These are phyloP conservation scores for Aulostomus chinensis DNA, from an alignment of 2,797 vertebrate genomes.

Conservation along the genomic window DNA sequence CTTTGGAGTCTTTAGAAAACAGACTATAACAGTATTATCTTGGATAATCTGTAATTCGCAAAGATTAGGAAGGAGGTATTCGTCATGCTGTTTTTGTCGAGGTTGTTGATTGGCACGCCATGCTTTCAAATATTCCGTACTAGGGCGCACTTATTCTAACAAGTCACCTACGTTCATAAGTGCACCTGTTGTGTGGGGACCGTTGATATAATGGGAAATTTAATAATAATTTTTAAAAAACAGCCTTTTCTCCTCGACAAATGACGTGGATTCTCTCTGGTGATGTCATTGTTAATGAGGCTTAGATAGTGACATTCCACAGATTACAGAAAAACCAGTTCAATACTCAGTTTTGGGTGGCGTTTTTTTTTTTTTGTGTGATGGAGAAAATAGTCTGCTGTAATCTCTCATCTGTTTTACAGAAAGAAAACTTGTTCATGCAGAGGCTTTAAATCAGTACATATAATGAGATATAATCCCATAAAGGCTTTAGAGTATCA, in stretches of 20 bases:
- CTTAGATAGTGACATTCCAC: slow-evolving; percentile 37
- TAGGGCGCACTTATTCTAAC: slow-evolving; percentile 27
- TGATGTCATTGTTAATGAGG: slow-evolving; percentile 48
- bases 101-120: slow-evolving; percentile 60
- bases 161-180: slow-evolving; percentile 38
- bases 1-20: slow-evolving; percentile 37
- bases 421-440: no score
- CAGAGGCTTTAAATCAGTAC: no score
- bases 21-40: slow-evolving; percentile 66
- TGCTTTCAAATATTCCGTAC: slow-evolving; percentile 48
- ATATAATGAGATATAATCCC: no score
- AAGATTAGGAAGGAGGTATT: slow-evolving; percentile 69
- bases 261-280: slow-evolving; percentile 45
- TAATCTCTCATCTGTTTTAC: no score
- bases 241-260: slow-evolving; percentile 58
- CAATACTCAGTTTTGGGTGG: slow-evolving; percentile 19
- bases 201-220: slow-evolving; percentile 39
- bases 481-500: no score
- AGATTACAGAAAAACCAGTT: slow-evolving; percentile 28
- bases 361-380: slow-evolving; percentile 2
- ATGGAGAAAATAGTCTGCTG: no score
- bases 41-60: slow-evolving; percentile 72
- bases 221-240: slow-evolving; percentile 65
- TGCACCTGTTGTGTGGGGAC: slow-evolving; percentile 33
- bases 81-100: slow-evolving; percentile 67